These are phyloP conservation scores for Charina bottae DNA, from an alignment of 2,113 vertebrate species.

Conservation along the genomic window DNA sequence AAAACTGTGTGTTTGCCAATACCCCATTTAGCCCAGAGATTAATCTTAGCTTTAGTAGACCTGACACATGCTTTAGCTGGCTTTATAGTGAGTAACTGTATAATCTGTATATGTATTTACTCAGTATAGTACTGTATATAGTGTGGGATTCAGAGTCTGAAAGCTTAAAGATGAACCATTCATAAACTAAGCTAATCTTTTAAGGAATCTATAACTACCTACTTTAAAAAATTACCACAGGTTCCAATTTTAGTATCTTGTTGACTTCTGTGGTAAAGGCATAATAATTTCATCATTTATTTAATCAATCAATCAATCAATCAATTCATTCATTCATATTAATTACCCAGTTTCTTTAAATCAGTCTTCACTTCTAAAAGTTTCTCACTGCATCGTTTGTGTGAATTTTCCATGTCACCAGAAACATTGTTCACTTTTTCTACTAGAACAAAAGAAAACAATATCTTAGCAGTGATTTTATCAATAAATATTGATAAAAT, in stretches of 20 bases:
- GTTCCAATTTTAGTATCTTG: background rate
- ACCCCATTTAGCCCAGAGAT: background rate
- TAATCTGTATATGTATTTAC: background rate
- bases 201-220: background rate
- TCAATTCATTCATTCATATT: background rate
- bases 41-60: background rate
- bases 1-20: background rate
- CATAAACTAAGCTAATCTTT: background rate
- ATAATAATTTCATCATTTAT: background rate
- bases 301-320: background rate
- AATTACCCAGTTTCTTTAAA: conserved; percentile 92
- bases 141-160: background rate
- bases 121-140: background rate
- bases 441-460: conserved; percentile 77
- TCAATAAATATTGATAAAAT: background rate
- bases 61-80: background rate
- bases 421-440: conserved; percentile 94
- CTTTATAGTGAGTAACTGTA: background rate
- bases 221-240: background rate
- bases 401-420: conserved; percentile 85
- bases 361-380: conserved; percentile 87
- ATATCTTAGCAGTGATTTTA: conserved; percentile 44
- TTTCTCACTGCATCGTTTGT: conserved; percentile 86
- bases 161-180: background rate
- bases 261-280: background rate